Evolutionary conservation across 2,113 vertebrate species (phyloP).

Genomic region (Pseudorectes ferrugineus): DNA sequence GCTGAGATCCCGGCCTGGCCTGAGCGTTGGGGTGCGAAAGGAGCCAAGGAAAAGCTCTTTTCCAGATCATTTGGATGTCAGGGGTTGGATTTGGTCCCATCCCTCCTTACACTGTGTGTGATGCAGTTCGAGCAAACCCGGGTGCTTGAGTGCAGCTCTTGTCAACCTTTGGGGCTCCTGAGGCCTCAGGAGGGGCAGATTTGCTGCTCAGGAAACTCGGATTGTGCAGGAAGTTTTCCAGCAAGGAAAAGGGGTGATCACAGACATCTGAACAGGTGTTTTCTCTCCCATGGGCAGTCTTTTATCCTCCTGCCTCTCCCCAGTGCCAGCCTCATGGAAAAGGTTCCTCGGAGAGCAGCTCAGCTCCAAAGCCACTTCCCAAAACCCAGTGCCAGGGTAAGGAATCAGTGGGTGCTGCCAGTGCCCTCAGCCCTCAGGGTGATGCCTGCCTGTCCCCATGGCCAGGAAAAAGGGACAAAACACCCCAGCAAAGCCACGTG

Average conservation of each 20-base stretch:
- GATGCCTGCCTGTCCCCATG: not conserved
- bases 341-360: not conserved
- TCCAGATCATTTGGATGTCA: not conserved
- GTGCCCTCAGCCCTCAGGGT: not conserved
- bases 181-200: not conserved
- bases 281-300: not conserved
- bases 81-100: not conserved
- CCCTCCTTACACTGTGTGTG: accelerated
- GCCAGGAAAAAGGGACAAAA: not conserved
- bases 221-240: not conserved
- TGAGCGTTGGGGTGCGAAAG: accelerated
- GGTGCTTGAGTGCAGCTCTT: not conserved
- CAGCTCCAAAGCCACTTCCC: not conserved
- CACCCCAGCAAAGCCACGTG: accelerated
- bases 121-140: accelerated
- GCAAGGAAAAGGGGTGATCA: not conserved
- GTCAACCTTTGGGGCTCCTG: not conserved
- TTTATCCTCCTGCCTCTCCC: not conserved
- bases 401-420: not conserved
- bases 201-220: not conserved
- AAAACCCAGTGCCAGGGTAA: not conserved
- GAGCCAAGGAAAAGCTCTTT: not conserved
- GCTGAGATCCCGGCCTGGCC: not conserved
- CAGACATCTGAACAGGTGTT: not conserved
- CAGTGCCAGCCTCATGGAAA: not conserved